A percentile compares a stretch with the other conserved stretches of the same genome.
phyloP scores from a whole-genome alignment of 37 sponge, comb jelly and placozoan species.

The Beroe forskalii region DNA sequence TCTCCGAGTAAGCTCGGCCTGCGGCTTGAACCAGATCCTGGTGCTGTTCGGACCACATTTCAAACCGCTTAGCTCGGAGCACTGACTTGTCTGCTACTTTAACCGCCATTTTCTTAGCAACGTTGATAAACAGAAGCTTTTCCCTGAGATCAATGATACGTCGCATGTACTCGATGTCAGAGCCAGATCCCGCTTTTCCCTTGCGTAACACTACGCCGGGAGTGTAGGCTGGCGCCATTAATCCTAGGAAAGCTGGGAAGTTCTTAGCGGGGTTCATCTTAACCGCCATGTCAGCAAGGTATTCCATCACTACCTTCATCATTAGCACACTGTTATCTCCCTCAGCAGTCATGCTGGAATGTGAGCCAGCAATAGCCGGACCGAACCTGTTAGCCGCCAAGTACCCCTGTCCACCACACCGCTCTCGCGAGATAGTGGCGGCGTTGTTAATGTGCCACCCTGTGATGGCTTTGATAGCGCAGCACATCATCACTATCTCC shows the following conservation, averaged over 20 bases:
- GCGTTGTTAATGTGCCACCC: slow-evolving; percentile 54
- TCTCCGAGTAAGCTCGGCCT: slow-evolving; percentile 40
- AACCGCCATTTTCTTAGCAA: slow-evolving; percentile 24
- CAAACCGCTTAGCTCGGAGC: slow-evolving; percentile 7
- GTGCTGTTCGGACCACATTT: slow-evolving; percentile 54
- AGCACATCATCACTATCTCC: slow-evolving; percentile 64
- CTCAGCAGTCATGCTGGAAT: slow-evolving; percentile 64
- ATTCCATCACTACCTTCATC: slow-evolving; percentile 61
- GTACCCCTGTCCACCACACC: slow-evolving; percentile 98
- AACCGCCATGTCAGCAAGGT: slow-evolving; percentile 39
- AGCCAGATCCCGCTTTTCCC: slow-evolving; percentile 18
- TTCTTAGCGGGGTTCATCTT: slow-evolving; percentile 56
- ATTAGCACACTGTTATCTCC: slow-evolving; percentile 60
- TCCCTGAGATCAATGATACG: not conserved
- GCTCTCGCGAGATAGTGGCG: slow-evolving; percentile 73
- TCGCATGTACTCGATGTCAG: slow-evolving; percentile 9
- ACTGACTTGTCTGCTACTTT: not conserved
- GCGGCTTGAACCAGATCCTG: slow-evolving; percentile 54
- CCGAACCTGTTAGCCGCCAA: slow-evolving; percentile 71
- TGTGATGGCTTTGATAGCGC: slow-evolving; percentile 61
- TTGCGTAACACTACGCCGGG: slow-evolving; percentile 11
- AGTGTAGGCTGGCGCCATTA: not conserved
- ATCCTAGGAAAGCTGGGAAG: not conserved
- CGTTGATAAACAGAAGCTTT: not conserved
- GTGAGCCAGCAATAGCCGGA: slow-evolving; percentile 42